phyloP scores from a whole-genome alignment of 2,888 invertebrate species.

The Campoletis raptor region DNA sequence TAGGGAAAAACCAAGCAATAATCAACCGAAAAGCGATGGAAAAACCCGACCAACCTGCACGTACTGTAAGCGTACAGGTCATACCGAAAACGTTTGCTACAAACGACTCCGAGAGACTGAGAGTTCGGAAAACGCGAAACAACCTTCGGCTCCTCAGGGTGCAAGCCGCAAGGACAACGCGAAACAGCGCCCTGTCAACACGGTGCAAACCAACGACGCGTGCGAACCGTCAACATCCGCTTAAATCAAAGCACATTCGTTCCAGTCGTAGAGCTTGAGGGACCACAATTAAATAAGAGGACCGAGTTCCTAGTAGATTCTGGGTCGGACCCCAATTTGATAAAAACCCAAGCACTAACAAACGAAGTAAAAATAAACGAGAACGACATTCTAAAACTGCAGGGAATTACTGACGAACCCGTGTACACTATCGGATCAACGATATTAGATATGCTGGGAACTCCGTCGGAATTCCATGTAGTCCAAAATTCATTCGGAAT shows the following conservation, averaged over 20 bases:
- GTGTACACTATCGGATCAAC: slow-evolving; percentile 37
- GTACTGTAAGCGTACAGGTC: slow-evolving; percentile 29
- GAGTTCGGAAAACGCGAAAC: slow-evolving; percentile 27
- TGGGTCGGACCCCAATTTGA: no score
- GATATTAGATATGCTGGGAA: slow-evolving; percentile 20
- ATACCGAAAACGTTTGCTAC: slow-evolving; percentile 14
- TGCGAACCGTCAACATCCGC: slow-evolving; percentile 49
- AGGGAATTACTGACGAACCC: slow-evolving; percentile 30
- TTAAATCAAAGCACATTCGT: slow-evolving; percentile 22
- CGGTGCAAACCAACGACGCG: slow-evolving; percentile 7
- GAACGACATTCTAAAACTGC: slow-evolving; percentile 35
- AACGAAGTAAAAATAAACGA: neutral
- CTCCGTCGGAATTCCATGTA: slow-evolving; percentile 31
- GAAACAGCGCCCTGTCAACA: slow-evolving; percentile 23
- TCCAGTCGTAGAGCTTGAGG: slow-evolving; percentile 9
- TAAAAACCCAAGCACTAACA: slow-evolving; percentile 1
- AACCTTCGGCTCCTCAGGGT: slow-evolving; percentile 38
- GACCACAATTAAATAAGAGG: slow-evolving; percentile 12
- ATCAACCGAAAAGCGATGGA: neutral
- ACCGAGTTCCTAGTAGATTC: no score
- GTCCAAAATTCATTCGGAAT: slow-evolving; percentile 25
- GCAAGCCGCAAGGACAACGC: slow-evolving; percentile 35
- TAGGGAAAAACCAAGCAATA: neutral
- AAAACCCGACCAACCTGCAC: slow-evolving; percentile 11
- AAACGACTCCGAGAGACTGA: neutral